These are phyloP conservation scores for Schizaphis graminum DNA, from an alignment of 2,888 invertebrate genomes.

Conservation along the genomic window DNA sequence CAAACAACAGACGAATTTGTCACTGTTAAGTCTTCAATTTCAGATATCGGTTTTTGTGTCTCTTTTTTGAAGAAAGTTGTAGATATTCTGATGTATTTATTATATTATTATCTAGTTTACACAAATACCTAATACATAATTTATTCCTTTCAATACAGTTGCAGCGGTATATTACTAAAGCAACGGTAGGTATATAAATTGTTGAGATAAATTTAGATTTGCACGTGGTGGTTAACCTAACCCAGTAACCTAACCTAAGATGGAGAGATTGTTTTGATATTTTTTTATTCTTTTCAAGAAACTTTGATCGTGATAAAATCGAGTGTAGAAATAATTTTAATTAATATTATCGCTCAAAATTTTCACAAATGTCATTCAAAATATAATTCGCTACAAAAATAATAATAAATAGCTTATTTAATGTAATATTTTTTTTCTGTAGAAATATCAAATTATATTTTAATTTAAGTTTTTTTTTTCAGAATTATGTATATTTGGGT, in stretches of 20 bases:
- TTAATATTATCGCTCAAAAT: not conserved
- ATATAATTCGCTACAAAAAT: not conserved
- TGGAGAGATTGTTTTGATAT: not conserved
- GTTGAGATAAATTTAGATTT: not conserved
- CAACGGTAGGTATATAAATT: not conserved
- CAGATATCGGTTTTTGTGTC: not conserved
- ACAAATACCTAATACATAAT: not conserved
- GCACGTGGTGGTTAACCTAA: not conserved
- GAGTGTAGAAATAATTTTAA: not conserved
- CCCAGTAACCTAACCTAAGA: no score
- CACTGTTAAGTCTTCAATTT: not conserved
- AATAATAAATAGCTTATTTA: not conserved
- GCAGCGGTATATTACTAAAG: not conserved
- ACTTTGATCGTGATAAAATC: not conserved
- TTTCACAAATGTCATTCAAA: not conserved
- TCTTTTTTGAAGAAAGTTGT: not conserved
- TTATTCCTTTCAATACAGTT: not conserved
- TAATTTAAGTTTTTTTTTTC: not conserved
- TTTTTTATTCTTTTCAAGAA: not conserved
- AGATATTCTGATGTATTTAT: not conserved
- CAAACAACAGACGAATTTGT: conserved; percentile 13
- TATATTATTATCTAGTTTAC: not conserved
- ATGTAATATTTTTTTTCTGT: not conserved
- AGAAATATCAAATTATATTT: not conserved
- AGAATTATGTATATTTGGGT: not conserved